Evolutionary conservation across 2,888 invertebrate species (phyloP).

Genomic region (Cheilosia soror): DNA sequence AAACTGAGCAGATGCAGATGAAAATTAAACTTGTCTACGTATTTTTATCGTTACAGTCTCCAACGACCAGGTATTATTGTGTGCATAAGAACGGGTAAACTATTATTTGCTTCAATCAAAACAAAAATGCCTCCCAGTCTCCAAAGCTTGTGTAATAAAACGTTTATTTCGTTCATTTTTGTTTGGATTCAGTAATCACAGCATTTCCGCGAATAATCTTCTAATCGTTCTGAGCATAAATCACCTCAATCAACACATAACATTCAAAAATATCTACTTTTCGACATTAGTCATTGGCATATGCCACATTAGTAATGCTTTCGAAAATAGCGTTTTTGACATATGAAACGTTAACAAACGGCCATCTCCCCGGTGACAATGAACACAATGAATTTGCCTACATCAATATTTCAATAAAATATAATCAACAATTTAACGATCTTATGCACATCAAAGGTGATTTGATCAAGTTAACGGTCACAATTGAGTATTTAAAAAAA

Average conservation of each 20-base stretch:
- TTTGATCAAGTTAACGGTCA: slow-evolving; percentile 66
- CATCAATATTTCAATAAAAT: slow-evolving; percentile 3
- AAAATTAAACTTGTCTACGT: slow-evolving; percentile 28
- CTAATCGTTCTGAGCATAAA: slow-evolving; percentile 45
- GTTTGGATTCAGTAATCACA: slow-evolving; percentile 17
- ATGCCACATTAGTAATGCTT: slow-evolving; percentile 63
- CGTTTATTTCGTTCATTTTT: slow-evolving; percentile 15
- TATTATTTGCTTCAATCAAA: slow-evolving; percentile 10
- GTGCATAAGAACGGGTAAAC: slow-evolving; percentile 50
- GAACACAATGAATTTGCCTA: slow-evolving; percentile 25
- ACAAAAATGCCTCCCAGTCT: slow-evolving; percentile 12
- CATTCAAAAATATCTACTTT: slow-evolving; percentile 47
- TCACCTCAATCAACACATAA: slow-evolving; percentile 50
- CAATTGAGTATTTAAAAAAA: slow-evolving; percentile 51
- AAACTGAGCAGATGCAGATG: slow-evolving; percentile 42
- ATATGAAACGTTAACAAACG: slow-evolving; percentile 44
- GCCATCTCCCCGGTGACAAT: slow-evolving; percentile 44
- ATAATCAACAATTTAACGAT: slow-evolving; percentile 40
- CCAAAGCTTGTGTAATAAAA: slow-evolving; percentile 29
- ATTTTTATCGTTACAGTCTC: slow-evolving; percentile 4
- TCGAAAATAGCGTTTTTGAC: slow-evolving; percentile 73
- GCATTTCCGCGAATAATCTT: slow-evolving; percentile 45
- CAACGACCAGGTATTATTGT: slow-evolving; percentile 52
- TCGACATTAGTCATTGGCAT: slow-evolving; percentile 64
- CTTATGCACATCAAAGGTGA: slow-evolving; percentile 61